Conservation (phyloP, 2,797 vertebrate genomes). For the Cetoscarus ocellatus region DNA sequence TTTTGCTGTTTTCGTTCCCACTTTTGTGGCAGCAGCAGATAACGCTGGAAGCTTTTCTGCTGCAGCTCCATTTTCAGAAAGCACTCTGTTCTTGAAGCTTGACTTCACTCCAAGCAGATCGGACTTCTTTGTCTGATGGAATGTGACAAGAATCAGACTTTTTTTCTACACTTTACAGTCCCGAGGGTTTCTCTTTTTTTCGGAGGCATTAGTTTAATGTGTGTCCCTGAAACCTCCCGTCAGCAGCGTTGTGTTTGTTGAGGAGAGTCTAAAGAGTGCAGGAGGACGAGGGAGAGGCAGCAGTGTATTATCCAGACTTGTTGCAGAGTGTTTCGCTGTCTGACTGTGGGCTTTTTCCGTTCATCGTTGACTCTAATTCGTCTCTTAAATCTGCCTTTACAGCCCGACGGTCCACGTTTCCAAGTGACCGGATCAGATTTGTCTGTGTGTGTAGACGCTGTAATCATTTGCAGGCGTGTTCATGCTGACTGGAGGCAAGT, state of each 20-base stretch:
- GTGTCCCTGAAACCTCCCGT: conserved; percentile 46
- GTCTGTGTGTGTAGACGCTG: conserved; percentile 28
- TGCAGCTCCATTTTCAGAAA: conserved; percentile 40
- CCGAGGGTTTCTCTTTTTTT: conserved; percentile 11
- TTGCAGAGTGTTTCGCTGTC: conserved; percentile 1
- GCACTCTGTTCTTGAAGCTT: conserved; percentile 46
- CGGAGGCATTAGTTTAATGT: conserved; percentile 9
- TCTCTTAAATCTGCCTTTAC: conserved; percentile 12
- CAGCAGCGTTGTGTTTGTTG: conserved; percentile 5
- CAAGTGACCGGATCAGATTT: conserved; percentile 31
- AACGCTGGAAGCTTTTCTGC: conserved; percentile 18
- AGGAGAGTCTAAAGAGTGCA: conserved; percentile 6
- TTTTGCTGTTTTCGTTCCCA: conserved; percentile 7
- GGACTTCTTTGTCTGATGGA: conserved; percentile 67
- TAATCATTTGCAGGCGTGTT: conserved; percentile 51
- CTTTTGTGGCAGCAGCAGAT: conserved; percentile 24
- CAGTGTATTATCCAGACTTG: conserved; percentile 10
- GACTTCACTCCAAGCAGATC: conserved; percentile 58
- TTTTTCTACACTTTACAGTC: conserved; percentile 35
- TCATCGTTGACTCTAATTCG: conserved; percentile 11
- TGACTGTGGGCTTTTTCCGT: background rate
- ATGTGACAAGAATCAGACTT: conserved; percentile 68
- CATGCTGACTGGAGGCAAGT: conserved; percentile 29
- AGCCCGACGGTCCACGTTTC: conserved; percentile 19
- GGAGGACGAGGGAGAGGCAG: conserved; percentile 26